These are phyloP conservation scores for Ambastaia sidthimunki DNA, from an alignment of 2,797 vertebrate genomes.

Conservation along the genomic window DNA sequence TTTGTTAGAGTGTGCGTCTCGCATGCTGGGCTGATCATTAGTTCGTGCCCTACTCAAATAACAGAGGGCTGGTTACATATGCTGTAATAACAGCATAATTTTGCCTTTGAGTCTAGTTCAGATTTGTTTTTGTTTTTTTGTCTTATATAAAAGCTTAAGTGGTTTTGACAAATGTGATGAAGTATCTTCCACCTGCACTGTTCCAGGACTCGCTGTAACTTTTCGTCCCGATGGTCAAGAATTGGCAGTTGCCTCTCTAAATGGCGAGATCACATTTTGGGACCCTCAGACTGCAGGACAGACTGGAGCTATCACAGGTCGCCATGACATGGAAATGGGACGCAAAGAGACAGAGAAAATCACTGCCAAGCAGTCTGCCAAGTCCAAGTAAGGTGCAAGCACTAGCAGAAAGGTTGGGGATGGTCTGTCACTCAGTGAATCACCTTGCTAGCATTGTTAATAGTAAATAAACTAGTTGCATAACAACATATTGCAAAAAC, in stretches of 20 bases:
- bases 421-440: too few relatives aligned
- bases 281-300: conserved; percentile 85
- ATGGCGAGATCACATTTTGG: conserved; percentile 94
- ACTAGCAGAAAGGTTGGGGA: background rate
- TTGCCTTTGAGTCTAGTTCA: too few relatives aligned
- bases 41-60: too few relatives aligned
- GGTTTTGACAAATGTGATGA: too few relatives aligned
- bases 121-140: too few relatives aligned
- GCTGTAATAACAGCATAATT: too few relatives aligned
- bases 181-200: background rate
- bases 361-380: conserved; percentile 91
- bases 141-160: too few relatives aligned
- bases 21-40: too few relatives aligned
- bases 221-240: conserved; percentile 91
- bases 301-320: conserved; percentile 84
- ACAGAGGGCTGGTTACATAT: too few relatives aligned
- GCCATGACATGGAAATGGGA: conserved; percentile 89
- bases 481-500: background rate
- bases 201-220: conserved; percentile 82
- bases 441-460: background rate
- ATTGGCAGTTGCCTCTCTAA: conserved; percentile 88
- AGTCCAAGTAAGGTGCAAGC: conserved; percentile 88
- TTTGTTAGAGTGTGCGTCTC: too few relatives aligned
- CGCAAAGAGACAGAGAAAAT: conserved; percentile 94
- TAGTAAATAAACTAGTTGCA: background rate